Conservation (phyloP, 2,113 vertebrate genomes). For the Nicator chloris region DNA sequence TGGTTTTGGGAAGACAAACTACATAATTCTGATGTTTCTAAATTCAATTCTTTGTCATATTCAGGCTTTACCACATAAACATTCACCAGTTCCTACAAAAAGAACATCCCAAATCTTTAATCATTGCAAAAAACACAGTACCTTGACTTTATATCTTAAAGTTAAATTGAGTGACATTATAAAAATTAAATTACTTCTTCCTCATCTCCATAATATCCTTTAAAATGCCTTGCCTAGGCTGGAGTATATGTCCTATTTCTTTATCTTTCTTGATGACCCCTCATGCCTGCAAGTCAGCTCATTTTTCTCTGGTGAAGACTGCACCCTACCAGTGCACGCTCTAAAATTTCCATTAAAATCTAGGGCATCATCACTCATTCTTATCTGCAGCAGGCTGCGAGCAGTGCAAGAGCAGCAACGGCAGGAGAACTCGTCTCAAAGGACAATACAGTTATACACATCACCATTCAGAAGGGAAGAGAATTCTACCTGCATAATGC, state of each 20-base stretch:
- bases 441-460: slow-evolving; percentile 63
- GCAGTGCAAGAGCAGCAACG: slow-evolving; percentile 60
- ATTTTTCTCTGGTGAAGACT: slow-evolving; percentile 79
- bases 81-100: slow-evolving; percentile 18
- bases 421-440: slow-evolving; percentile 65
- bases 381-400: slow-evolving; percentile 77
- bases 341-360: slow-evolving; percentile 81
- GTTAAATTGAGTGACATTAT: slow-evolving; percentile 70
- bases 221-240: slow-evolving; percentile 60
- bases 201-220: slow-evolving; percentile 75
- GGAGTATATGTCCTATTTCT: slow-evolving; percentile 67
- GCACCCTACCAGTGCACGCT: slow-evolving; percentile 68
- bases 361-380: slow-evolving; percentile 80
- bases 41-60: slow-evolving; percentile 9
- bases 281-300: slow-evolving; percentile 75
- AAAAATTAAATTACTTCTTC: slow-evolving; percentile 75
- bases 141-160: slow-evolving; percentile 69
- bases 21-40: slow-evolving; percentile 1
- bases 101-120: slow-evolving; percentile 60
- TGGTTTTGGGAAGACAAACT: neutral
- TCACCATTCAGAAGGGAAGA: slow-evolving; percentile 41
- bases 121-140: slow-evolving; percentile 58
- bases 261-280: slow-evolving; percentile 79
- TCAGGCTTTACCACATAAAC: slow-evolving; percentile 38
- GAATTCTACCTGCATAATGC: slow-evolving; percentile 53